Percentiles rank a stretch among this genome's conserved stretches.
phyloP scores from a whole-genome alignment of 2,797 vertebrate species.

The Phyllotis vaccarum region DNA sequence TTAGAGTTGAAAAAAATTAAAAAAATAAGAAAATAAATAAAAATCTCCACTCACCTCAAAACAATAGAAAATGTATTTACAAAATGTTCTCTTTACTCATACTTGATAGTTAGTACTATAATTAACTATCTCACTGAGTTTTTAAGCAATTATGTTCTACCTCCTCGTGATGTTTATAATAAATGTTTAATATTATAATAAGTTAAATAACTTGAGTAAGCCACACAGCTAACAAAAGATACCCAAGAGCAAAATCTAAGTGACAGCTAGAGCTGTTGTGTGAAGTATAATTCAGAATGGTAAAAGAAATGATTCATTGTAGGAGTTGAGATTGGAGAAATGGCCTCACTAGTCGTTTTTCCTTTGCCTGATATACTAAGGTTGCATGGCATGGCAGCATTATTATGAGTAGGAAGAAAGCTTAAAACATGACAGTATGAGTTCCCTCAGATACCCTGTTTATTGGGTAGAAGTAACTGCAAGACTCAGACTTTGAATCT shows the following conservation, averaged over 20 bases:
- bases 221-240: not conserved
- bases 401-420: not conserved
- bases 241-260: not conserved
- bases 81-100: not conserved
- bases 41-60: not conserved
- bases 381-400: fast-evolving
- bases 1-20: not conserved
- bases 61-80: not conserved
- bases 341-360: not conserved
- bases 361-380: not conserved
- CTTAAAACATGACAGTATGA: not conserved
- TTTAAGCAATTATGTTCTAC: not conserved
- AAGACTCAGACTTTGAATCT: not conserved
- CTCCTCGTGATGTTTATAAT: not conserved
- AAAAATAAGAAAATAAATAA: not conserved
- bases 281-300: not conserved
- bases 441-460: not conserved
- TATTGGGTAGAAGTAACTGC: not conserved
- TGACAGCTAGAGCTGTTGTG: not conserved
- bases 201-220: conserved; percentile 6
- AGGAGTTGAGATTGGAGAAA: not conserved
- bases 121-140: not conserved
- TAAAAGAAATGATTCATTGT: not conserved
- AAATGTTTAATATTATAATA: not conserved
- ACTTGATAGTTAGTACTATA: not conserved